Percentiles rank a stretch among this genome's conserved stretches.
Evolutionary conservation across 1,140 invertebrate species (phyloP).

Genomic region (Parapsyche elsis): DNA sequence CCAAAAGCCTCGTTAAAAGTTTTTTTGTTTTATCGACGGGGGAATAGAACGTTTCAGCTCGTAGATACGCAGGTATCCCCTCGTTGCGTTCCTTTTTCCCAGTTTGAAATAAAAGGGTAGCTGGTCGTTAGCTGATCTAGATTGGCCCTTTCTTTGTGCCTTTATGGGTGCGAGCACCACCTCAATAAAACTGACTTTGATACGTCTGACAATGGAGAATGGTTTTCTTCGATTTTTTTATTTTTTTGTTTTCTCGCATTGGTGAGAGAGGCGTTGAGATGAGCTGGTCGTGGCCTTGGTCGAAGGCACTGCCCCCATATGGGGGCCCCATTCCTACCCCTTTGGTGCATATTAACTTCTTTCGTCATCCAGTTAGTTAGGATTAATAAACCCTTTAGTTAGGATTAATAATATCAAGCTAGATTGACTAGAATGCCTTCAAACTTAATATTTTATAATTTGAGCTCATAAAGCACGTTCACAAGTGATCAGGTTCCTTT

Average conservation of each 20-base stretch:
- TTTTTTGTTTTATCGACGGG: background rate
- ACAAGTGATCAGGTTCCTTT: too few relatives aligned
- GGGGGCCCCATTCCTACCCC: background rate
- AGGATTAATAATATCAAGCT: too few relatives aligned
- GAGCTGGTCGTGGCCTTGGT: slow-evolving; percentile 47
- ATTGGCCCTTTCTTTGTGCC: slow-evolving; percentile 17
- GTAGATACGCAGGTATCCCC: background rate
- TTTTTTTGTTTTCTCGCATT: background rate
- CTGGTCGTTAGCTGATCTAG: background rate
- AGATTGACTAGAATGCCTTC: too few relatives aligned
- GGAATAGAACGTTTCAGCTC: background rate
- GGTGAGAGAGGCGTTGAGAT: background rate
- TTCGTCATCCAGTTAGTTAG: slow-evolving; percentile 19
- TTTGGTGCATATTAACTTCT: background rate
- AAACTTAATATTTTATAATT: too few relatives aligned
- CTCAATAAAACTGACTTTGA: slow-evolving; percentile 24
- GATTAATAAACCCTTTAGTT: too few relatives aligned
- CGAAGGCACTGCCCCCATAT: slow-evolving; percentile 49
- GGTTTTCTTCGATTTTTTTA: background rate
- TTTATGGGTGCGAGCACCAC: background rate
- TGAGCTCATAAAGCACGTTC: too few relatives aligned
- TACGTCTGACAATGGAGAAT: slow-evolving; percentile 29
- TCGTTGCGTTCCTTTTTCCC: background rate
- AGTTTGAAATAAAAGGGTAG: slow-evolving; percentile 21
- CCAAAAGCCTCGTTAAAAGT: background rate